These are phyloP conservation scores for Nipponia nippon DNA, from an alignment of 2,113 vertebrate genomes.

Conservation along the genomic window DNA sequence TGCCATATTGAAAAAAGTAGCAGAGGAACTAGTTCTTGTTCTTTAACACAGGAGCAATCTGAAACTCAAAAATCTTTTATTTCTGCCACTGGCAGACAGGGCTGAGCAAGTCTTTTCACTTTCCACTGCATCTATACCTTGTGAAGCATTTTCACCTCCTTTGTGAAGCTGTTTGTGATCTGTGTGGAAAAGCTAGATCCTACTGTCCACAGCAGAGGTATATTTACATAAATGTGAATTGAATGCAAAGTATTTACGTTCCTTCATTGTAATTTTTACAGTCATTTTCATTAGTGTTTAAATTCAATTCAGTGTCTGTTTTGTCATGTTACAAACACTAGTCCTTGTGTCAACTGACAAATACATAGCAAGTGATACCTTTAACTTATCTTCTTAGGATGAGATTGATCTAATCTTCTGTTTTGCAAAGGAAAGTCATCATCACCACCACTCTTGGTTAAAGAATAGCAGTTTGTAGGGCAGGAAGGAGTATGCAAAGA, in stretches of 20 bases:
- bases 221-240: not conserved
- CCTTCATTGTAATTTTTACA: not conserved
- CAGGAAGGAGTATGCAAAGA: not conserved
- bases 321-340: not conserved
- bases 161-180: not conserved
- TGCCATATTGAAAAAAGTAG: not conserved
- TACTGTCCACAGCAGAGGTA: not conserved
- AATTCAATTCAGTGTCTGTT: not conserved
- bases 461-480: not conserved
- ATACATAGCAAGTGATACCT: not conserved
- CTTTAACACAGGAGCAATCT: not conserved
- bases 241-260: not conserved
- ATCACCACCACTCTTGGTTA: not conserved
- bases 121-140: not conserved
- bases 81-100: not conserved
- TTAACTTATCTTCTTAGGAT: not conserved
- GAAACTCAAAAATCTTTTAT: not conserved
- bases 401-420: not conserved
- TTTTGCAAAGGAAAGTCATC: not conserved
- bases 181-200: not conserved
- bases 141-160: not conserved
- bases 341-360: not conserved
- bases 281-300: not conserved
- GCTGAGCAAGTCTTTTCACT: not conserved
- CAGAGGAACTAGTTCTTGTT: not conserved